Evolutionary conservation across 2,797 vertebrate genomes (phyloP).

Genomic region (Characodon lateralis): DNA sequence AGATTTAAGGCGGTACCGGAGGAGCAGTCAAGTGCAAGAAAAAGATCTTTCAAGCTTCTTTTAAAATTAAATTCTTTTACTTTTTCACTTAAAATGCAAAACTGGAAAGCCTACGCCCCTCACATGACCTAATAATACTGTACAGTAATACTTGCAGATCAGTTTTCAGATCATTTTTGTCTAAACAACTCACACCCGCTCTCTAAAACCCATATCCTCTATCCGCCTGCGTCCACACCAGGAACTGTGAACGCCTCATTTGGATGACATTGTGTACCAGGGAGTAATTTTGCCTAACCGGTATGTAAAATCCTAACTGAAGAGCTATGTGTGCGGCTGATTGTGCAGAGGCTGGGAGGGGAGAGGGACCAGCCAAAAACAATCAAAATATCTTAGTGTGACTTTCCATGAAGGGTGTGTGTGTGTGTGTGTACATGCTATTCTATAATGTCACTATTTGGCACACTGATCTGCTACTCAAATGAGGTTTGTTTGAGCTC

Average conservation of each 20-base stretch:
- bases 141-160: slow-evolving; percentile 47
- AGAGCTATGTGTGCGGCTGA: slow-evolving; percentile 60
- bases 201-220: slow-evolving; percentile 59
- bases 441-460: slow-evolving; percentile 74
- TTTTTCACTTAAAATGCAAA: neutral
- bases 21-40: neutral
- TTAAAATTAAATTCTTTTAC: neutral
- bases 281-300: slow-evolving; percentile 77
- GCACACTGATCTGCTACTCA: slow-evolving; percentile 59
- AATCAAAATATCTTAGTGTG: slow-evolving; percentile 75
- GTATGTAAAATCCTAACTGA: slow-evolving; percentile 81
- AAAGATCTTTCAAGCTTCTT: neutral
- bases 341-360: slow-evolving; percentile 61
- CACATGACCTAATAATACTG: neutral
- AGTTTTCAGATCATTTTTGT: slow-evolving; percentile 29
- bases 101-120: neutral
- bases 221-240: slow-evolving; percentile 67
- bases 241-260: slow-evolving; percentile 73
- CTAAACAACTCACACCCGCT: slow-evolving; percentile 54
- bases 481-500: slow-evolving; percentile 20
- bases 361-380: slow-evolving; percentile 68
- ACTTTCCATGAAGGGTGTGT: slow-evolving; percentile 67
- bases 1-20: neutral
- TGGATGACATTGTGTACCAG: slow-evolving; percentile 73
- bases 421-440: slow-evolving; percentile 33